These are phyloP conservation scores for Drosophila fuyamai DNA, from an alignment of 1,140 invertebrate species.

Conservation along the genomic window DNA sequence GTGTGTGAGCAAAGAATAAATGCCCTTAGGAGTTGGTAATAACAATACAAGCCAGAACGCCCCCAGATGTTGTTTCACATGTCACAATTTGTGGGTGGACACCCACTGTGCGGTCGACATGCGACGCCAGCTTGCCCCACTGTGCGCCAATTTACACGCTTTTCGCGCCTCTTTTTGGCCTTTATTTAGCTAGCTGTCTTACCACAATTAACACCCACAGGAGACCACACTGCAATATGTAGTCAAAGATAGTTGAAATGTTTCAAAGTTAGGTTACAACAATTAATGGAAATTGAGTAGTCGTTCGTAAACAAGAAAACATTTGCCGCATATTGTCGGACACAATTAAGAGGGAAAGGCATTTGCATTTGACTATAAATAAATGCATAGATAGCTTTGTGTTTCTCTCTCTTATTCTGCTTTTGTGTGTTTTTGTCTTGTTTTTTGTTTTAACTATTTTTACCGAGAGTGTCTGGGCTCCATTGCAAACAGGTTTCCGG, in stretches of 20 bases:
- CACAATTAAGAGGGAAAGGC: conserved; percentile 10
- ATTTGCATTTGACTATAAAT: conserved; percentile 29
- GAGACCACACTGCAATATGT: no score
- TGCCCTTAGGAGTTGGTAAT: not conserved
- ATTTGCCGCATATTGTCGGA: conserved; percentile 5
- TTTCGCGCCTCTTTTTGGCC: not conserved
- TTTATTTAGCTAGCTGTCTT: not conserved
- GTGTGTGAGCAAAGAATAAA: not conserved
- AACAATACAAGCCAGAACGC: not conserved
- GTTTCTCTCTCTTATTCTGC: not conserved
- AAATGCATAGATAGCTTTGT: conserved; percentile 17
- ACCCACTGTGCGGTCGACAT: conserved; percentile 1
- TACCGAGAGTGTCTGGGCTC: conserved; percentile 6
- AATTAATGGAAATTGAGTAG: not conserved
- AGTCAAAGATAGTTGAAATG: not conserved
- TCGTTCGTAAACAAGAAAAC: conserved; percentile 2
- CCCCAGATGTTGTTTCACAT: conserved; percentile 8
- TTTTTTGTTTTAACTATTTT: conserved; percentile 15
- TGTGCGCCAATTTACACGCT: conserved; percentile 6
- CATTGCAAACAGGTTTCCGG: conserved; percentile 37
- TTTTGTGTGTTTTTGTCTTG: not conserved
- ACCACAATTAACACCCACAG: not conserved
- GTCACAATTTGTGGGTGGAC: not conserved
- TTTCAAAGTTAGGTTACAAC: not conserved
- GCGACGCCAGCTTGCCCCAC: conserved; percentile 2